Base-by-base conservation (phyloP, 1,140 invertebrate species). In the Harpegnathos saltator region DNA sequence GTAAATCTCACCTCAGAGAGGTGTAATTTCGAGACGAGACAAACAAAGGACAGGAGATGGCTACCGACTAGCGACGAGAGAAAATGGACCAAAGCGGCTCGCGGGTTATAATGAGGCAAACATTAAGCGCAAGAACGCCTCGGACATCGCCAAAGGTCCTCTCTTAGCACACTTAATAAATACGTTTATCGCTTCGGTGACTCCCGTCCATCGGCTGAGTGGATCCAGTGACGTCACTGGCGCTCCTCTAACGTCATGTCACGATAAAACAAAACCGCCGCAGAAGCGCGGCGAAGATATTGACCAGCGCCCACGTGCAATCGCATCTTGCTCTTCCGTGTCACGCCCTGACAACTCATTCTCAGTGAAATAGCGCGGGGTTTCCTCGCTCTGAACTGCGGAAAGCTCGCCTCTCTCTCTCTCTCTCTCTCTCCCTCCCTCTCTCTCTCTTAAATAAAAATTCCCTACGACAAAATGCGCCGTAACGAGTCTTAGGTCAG, bases 181-280 rank as follows among this genome's bases (percentile, higher is more conserved):
- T 91, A 90, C 82, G 86, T 92, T 92, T 90, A 90, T 92, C 90
- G 87, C 90, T 85, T 89, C 87, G 56, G 62, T 88, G 87, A 82
- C 85, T 91, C 71, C 74, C 85, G 82, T 89, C 88, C 85, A 89
- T 90, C 90, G 90, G 90, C 85, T 89, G 90, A 92, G 91, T 91
- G 85, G 84, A 85, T 90, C 85, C 87, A 88, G 84, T 91, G 91
- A 91, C 91, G 91, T 92, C 91, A 91, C 83, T 82, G 85, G 77
- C 90, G 90, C 85, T 91, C 84, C 90, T 91, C 89, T 89, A 90
- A 87, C 89, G 84, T 91, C 89, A 89, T 63, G 83, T 90, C 81
- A 84, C 71, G 90, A 90, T 91, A 90, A 92, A 91, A 92, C 88
- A 89, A 91, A 90, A 90, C 87, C 63, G 81, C 33, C 52, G 29